These are phyloP conservation scores for Xestobium rufovillosum DNA, from an alignment of 2,888 invertebrate species.

Conservation along the genomic window DNA sequence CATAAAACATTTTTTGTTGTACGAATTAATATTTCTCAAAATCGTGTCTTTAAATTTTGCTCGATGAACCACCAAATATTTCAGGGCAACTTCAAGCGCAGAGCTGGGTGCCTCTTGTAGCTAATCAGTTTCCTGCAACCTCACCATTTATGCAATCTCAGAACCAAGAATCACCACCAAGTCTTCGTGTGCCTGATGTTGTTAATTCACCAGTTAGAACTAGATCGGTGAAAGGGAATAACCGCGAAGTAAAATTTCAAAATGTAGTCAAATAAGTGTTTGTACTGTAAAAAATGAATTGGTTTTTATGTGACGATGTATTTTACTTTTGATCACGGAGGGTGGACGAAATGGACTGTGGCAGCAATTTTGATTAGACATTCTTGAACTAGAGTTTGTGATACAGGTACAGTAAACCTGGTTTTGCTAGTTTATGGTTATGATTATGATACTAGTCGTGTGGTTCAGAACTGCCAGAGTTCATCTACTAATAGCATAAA, in stretches of 20 bases:
- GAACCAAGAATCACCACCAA: constrained; percentile 5
- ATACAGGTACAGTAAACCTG: no score
- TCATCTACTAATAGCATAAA: no score
- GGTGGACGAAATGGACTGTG: no score
- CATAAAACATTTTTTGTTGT: neutral
- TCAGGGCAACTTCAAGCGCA: constrained; percentile 48
- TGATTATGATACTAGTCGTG: no score
- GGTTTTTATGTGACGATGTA: no score
- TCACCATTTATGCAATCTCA: constrained; percentile 52
- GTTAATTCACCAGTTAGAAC: neutral
- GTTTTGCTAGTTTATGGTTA: no score
- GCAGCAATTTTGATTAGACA: no score
- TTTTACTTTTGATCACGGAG: no score
- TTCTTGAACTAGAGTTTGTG: no score
- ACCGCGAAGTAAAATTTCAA: constrained; percentile 3
- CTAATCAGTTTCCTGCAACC: constrained; percentile 62
- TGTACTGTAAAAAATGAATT: no score
- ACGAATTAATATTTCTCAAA: neutral
- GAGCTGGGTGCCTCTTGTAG: constrained; percentile 62
- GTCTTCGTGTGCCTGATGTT: neutral
- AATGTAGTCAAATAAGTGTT: constrained; percentile 1
- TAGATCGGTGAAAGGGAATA: neutral
- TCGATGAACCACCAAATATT: no score
- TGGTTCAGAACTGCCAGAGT: no score
- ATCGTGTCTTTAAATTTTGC: constrained; percentile 1